These are phyloP conservation scores for Caenorhabditis imperialis DNA, from an alignment of 2,888 invertebrate genomes.

Conservation along the genomic window DNA sequence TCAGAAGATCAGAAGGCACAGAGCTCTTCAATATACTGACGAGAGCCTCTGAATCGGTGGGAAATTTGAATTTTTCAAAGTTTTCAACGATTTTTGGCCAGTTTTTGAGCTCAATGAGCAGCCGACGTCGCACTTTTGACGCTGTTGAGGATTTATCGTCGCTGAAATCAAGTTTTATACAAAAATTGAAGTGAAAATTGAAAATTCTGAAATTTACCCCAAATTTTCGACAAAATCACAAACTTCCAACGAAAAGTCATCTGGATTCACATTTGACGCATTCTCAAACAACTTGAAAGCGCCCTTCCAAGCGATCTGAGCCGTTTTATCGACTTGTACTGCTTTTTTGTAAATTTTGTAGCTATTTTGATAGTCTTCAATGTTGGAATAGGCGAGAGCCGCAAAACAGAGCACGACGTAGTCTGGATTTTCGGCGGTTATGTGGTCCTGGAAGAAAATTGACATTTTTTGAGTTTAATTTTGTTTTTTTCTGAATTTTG, in stretches of 20 bases:
- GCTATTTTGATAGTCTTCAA: constrained; percentile 34
- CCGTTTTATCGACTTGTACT: constrained; percentile 42
- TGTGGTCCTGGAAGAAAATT: constrained; percentile 43
- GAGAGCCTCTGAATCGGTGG: constrained; percentile 3
- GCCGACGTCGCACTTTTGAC: constrained; percentile 3
- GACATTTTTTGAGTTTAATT: neutral
- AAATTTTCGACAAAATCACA: constrained; percentile 50
- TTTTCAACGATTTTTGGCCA: constrained; percentile 23
- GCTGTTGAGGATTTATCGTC: constrained; percentile 19
- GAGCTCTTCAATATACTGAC: no score
- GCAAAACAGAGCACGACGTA: constrained; percentile 53
- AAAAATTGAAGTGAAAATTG: neutral
- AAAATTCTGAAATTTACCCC: constrained; percentile 15
- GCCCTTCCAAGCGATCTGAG: constrained; percentile 57
- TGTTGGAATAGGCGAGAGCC: constrained; percentile 57
- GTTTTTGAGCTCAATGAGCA: constrained; percentile 26
- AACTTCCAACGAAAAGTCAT: constrained; percentile 38
- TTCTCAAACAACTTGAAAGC: constrained; percentile 57
- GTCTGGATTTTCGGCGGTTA: constrained; percentile 41
- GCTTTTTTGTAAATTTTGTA: constrained; percentile 53
- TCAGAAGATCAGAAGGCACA: no score
- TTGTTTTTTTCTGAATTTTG: constrained; percentile 1
- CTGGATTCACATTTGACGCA: constrained; percentile 16
- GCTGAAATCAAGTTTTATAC: no score
- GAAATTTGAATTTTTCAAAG: constrained; percentile 9